Base-by-base conservation (phyloP, 2,113 vertebrate species). In the Circaetus gallicus region DNA sequence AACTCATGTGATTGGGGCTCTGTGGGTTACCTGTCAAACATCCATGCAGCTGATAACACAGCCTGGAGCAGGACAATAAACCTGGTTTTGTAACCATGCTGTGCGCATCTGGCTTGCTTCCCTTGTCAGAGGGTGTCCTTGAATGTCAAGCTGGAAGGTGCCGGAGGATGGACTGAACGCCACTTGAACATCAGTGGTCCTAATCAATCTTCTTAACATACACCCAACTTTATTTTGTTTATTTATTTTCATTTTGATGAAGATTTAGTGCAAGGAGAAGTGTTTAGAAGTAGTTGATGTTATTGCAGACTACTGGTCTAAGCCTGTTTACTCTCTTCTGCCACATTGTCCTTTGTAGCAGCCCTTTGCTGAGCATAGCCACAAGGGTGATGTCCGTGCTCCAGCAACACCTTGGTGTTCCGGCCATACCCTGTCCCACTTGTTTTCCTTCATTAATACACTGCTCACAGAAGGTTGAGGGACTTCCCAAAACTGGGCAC, bases 321-420 rank as follows among this genome's bases (percentile, higher is more conserved):
- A 85, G 32, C 26, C 62, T 65, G 19, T 47, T 83, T 31, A 18
- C 4, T 3, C 4, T 67, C 56, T 82, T 42, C 38, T 45, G 42
- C n/a, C 1, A 1, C 2, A 0, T 0, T 21, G 69, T 20, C 29
- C 42, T 62, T 43, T 53, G n/a, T 5, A 58, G n/a, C n/a, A 85
- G 42, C 21, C 50, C n/a, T 71, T 55, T 36, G 40, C 38, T 38
- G 53, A 63, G n/a, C 43, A 8, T 0, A 81, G 45, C 11, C 14
- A 45, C 0, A 4, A 36, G 34, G 49, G n/a, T 0, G 1, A n/a
- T 17, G 16, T 15, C 70, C 1, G 1, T 58, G 59, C 38, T 82
- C 25, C 78, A 76, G 42, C 4, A 13, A 86, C 40, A 29, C 28
- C 78, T 74, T 13, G 25, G 9, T 67, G 32, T 26, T 53, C 61